phyloP scores from a whole-genome alignment of 2,888 invertebrate species.

The Leptopilina myrica region DNA sequence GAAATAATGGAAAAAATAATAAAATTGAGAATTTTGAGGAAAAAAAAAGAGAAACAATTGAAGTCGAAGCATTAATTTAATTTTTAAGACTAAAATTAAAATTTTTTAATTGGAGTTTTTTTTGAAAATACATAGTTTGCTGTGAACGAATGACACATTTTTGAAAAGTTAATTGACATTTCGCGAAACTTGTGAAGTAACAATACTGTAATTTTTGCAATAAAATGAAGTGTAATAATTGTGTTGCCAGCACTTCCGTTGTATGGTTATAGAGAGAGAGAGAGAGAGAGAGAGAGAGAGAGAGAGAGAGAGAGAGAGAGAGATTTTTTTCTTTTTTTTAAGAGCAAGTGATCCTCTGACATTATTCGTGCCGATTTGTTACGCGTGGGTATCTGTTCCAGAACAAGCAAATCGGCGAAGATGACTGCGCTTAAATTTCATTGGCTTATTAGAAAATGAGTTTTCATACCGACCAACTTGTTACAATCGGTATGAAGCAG shows the following conservation, averaged over 20 bases:
- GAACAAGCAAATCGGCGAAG: constrained; percentile 38
- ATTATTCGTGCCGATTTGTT: constrained; percentile 25
- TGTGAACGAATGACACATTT: neutral
- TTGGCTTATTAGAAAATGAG: constrained; percentile 61
- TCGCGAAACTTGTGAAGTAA: constrained; percentile 14
- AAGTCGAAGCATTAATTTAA: too few relatives aligned
- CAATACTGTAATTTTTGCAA: neutral
- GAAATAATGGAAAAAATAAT: too few relatives aligned
- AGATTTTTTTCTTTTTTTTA: constrained; percentile 9
- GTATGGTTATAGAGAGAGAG: neutral
- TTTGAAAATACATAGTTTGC: too few relatives aligned
- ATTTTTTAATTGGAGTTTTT: too few relatives aligned
- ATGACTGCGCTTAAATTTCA: constrained; percentile 51
- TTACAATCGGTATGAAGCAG: constrained; percentile 58
- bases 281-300: neutral
- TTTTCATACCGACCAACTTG: constrained; percentile 56
- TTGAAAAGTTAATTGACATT: constrained; percentile 6
- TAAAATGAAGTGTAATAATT: constrained; percentile 8
- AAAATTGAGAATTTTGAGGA: too few relatives aligned
- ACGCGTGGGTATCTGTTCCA: constrained; percentile 27
- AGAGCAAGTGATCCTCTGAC: neutral
- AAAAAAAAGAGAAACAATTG: too few relatives aligned
- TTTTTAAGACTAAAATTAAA: too few relatives aligned
- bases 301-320: neutral
- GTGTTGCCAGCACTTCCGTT: constrained; percentile 7